Evolutionary conservation across 2,888 invertebrate species (phyloP).

Genomic region (Automeris io): DNA sequence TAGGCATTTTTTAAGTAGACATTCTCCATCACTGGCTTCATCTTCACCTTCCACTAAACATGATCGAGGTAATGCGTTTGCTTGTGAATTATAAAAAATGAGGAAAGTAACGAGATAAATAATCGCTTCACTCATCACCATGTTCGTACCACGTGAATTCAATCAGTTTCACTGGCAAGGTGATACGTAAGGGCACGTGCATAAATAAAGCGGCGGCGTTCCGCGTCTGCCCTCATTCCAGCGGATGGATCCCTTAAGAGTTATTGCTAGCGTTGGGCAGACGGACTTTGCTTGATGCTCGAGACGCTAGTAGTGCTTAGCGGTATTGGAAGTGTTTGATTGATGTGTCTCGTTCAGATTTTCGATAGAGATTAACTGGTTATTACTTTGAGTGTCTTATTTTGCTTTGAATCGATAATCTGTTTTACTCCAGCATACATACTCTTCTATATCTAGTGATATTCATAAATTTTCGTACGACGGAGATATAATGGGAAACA

Average conservation of each 20-base stretch:
- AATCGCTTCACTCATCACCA: slow-evolving; percentile 26
- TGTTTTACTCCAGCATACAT: no score
- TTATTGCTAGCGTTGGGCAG: slow-evolving; percentile 22
- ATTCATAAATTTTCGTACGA: no score
- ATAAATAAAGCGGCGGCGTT: slow-evolving; percentile 52
- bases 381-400: no score
- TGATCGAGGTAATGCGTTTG: no score
- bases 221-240: slow-evolving; percentile 31
- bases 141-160: slow-evolving; percentile 35
- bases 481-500: no score
- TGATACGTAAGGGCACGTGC: slow-evolving; percentile 54
- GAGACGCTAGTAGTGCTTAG: slow-evolving; percentile 7
- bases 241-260: slow-evolving; percentile 14
- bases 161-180: slow-evolving; percentile 59
- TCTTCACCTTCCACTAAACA: no score
- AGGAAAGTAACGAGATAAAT: neutral
- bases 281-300: slow-evolving; percentile 23
- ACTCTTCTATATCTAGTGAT: no score
- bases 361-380: no score
- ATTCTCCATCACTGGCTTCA: no score
- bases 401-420: no score
- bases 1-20: no score
- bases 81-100: neutral
- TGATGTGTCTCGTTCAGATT: slow-evolving; percentile 11
- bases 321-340: slow-evolving; percentile 8